Percentiles rank a stretch among this genome's conserved stretches.
Conservation (phyloP, 2,113 vertebrate species). For the Colius striatus region DNA sequence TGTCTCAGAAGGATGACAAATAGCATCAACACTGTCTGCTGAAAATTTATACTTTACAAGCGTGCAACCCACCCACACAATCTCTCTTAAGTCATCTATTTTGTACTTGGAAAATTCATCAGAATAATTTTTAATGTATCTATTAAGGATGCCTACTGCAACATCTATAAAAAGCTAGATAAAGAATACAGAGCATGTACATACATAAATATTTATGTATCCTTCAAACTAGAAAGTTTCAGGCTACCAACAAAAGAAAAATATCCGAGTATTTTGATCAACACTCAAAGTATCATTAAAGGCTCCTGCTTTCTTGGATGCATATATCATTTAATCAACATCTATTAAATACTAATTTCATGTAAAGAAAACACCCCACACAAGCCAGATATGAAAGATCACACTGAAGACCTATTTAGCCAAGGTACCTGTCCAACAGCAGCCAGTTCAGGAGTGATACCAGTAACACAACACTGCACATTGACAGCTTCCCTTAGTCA, state of each 20-base stretch:
- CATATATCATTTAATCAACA: not conserved
- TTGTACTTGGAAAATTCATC: not conserved
- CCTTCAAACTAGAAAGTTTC: not conserved
- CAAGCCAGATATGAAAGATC: not conserved
- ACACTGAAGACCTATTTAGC: not conserved
- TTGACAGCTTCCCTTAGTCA: not conserved
- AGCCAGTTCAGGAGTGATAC: not conserved
- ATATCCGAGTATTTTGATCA: not conserved
- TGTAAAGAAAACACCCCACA: not conserved
- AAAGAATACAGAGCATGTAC: not conserved
- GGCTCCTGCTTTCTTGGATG: not conserved
- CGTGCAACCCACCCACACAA: not conserved
- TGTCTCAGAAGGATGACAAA: not conserved
- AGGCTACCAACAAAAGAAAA: not conserved
- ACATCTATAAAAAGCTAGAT: not conserved
- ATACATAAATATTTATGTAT: not conserved
- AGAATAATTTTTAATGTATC: constrained; percentile 5
- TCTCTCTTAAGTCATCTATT: constrained; percentile 2
- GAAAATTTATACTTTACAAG: not conserved
- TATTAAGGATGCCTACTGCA: not conserved
- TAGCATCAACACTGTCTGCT: not conserved
- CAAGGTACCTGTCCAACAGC: not conserved
- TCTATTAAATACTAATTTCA: not conserved
- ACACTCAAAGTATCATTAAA: not conserved
- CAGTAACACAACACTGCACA: not conserved